Base-by-base conservation (phyloP, 2,888 invertebrate genomes). In the Petrolisthes manimaculis region DNA sequence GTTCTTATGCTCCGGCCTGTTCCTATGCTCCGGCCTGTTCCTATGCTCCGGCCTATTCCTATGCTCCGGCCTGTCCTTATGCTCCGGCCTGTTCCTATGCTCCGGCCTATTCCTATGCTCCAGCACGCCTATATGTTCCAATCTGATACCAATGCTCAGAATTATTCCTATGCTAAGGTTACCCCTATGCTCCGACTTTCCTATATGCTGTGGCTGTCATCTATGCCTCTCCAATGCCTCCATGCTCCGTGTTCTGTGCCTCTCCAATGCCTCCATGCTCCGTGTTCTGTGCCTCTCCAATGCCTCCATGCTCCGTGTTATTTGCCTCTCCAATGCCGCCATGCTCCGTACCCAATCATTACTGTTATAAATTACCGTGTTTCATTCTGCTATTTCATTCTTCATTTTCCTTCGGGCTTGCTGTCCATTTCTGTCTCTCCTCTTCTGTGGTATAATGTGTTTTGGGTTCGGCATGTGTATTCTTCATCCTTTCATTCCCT, bases 181-280 rank as follows among this genome's bases (percentile, higher is more conserved):
- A 24, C 37, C 51, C 51, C 69, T 21, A 82, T 82, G 82, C 67
- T 81, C 61, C 81, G 21, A n/a, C 9, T 74, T 9, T n/a, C n/a
- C 21, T n/a, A 18, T 9, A 24, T 74, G 24, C 1, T 74, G 18
- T 8, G 9, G 24, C 9, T 74, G 21, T 8, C 77, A 9, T 18
- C 53, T 80, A n/a, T 80, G 54, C 56, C 56, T 37, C 54, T 54
- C 56, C 54, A 18, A 9, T 55, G 24, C 56, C 51, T 78, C n/a
- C n/a, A 21, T 74, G 74, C n/a, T 18, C 75, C 75, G 75, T 77
- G 37, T 53, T 77, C 53, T 80, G 53, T 80, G 54, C 56, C 56
- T 37, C 54, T 54, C 56, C 54, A 18, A 9, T 55, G 24, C 56
- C 51, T 78, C n/a, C n/a, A 21, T 74, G 74, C n/a, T 18, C 75